These are phyloP conservation scores for Trigoniulus corallinus DNA, from an alignment of 1,140 invertebrate genomes.

Conservation along the genomic window DNA sequence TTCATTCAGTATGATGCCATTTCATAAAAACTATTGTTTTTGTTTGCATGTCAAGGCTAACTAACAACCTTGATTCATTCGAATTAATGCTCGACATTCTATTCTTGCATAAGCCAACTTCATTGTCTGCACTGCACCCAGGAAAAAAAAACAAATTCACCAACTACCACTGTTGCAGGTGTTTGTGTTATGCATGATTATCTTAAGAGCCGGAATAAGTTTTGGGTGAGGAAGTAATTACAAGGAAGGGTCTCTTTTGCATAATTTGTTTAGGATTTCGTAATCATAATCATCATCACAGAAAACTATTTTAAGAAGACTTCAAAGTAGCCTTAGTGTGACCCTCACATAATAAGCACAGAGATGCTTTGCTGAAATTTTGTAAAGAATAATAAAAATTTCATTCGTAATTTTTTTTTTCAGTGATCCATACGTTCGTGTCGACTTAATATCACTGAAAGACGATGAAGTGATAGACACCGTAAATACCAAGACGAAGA, in stretches of 20 bases:
- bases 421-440: slow-evolving; percentile 90
- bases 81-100: too few species aligned
- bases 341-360: neutral
- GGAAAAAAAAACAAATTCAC: too few species aligned
- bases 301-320: neutral
- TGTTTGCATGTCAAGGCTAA: too few species aligned
- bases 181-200: too few species aligned
- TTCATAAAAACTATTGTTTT: too few species aligned
- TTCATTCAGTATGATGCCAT: too few species aligned
- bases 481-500: slow-evolving; percentile 87
- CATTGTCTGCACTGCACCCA: too few species aligned
- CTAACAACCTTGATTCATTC: too few species aligned
- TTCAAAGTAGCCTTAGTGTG: neutral
- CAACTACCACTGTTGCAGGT: too few species aligned
- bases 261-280: neutral
- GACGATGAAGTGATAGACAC: slow-evolving; percentile 74
- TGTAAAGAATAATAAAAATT: too few species aligned
- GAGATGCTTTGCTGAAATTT: neutral
- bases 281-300: neutral
- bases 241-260: neutral
- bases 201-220: neutral
- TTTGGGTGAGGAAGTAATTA: neutral
- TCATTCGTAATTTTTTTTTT: slow-evolving; percentile 22
- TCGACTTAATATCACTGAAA: slow-evolving; percentile 70
- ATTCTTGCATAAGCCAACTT: too few species aligned